Percentiles rank a stretch among this genome's conserved stretches.
Conservation (phyloP, 2,797 vertebrate genomes). For the Cyprinella venusta region DNA sequence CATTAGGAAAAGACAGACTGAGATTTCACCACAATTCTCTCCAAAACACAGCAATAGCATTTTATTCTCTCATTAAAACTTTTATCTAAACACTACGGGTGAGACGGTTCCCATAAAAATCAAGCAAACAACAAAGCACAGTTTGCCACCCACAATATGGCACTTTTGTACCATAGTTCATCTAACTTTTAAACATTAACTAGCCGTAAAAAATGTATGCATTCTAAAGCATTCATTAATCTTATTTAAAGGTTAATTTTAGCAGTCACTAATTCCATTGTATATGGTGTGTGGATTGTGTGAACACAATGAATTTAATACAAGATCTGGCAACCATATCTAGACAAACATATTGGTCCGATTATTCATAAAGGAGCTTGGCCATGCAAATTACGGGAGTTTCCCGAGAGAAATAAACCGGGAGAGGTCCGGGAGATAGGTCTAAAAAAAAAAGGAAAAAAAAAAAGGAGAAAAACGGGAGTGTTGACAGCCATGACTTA, state of each 20-base stretch:
- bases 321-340: too few species aligned
- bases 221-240: not conserved
- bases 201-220: not conserved
- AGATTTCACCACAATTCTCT: conserved; percentile 1
- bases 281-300: too few species aligned
- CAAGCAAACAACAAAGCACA: not conserved
- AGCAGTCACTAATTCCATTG: not conserved
- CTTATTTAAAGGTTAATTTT: not conserved
- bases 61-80: conserved; percentile 8
- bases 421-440: too few species aligned
- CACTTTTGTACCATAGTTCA: not conserved
- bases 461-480: too few species aligned
- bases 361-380: too few species aligned
- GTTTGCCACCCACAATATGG: not conserved
- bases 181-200: not conserved
- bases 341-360: too few species aligned
- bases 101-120: not conserved
- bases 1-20: conserved; percentile 10
- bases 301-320: too few species aligned
- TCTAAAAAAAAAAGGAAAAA: too few species aligned
- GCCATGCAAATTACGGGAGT: too few species aligned
- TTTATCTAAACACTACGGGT: not conserved
- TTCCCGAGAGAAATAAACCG: too few species aligned
- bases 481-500: too few species aligned
- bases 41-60: not conserved